Base-by-base conservation (phyloP, 2,113 vertebrate species). In the Paracanthobrama guichenoti region DNA sequence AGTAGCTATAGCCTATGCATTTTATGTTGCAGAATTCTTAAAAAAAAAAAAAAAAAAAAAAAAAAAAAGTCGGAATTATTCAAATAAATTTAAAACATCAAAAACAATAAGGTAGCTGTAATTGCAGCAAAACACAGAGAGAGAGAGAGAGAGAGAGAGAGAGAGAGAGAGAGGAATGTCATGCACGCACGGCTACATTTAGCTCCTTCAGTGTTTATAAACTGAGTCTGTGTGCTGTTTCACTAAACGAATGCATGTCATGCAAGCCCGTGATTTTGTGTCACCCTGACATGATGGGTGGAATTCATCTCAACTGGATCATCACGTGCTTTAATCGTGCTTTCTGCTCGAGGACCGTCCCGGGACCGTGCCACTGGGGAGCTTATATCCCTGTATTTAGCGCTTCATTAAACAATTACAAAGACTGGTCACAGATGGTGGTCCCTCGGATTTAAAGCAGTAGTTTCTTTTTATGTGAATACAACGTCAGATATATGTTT, bases 361-460 rank as follows among this genome's bases (percentile, higher is more conserved):
- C 88, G 86, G n/a, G n/a, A n/a, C n/a, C n/a, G 87, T 55, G 72
- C 69, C 84, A 42, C 71, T 66, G 14, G 16, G 50, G 50, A 53
- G 1, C 48, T n/a, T n/a, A n/a, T n/a, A 50, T n/a, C 3, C 20
- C 20, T 57, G 9, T 22, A 55, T 55, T 20, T 16, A 26, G 0
- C 7, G 7, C 14, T 66, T 31, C 13, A 86, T 88, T 85, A 90
- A 87, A 88, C 88, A 87, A 89, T 89, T 89, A 88, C n/a, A 50
- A 5, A 89, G 86, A 91, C 91, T 89, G 89, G 79, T 90, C 86
- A 86, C 88, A 87, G 88, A 88, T 92, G 12, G 11, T 16, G 4
- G 48, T 14, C 48, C 13, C 48, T 1, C 84, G 80, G 75, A 35
- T 85, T 85, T 80, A 50, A 62, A 81, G 72, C 50, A 59, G 81